Evolutionary conservation across 2,797 vertebrate genomes (phyloP), one percentile per base, ranked within the genome.

Genomic region (Sandelia bainsii): DNA sequence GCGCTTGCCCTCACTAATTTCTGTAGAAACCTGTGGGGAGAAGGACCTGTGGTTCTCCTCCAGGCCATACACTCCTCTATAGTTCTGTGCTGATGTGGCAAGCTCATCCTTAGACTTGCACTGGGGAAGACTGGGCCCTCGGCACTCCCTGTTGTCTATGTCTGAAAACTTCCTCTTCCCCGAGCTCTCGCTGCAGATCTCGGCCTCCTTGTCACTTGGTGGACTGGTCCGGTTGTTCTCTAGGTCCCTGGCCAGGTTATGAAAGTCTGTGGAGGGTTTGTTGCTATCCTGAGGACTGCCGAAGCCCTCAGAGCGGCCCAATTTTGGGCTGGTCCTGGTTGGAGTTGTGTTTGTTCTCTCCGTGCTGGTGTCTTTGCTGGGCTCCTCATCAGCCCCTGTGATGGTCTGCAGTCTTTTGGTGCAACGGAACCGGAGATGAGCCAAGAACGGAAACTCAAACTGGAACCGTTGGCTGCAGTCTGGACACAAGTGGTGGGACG

Each of bases 401-500:
- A 94, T 82, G 72, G 92, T 93, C 76, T 95, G 95, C 45, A 97
- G 92, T 90, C 96, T 95, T 90, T 98, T 99, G 89, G 96, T 96
- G 89, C 98, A 99, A 64, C 97, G 96, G 91, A 99, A 98, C 29
- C 98, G 95, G 51, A 97, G 93, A 64, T 98, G 98, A 42, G 98
- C 96, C 88, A 96, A 86, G 58, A 96, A 97, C 0, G 98, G 97
- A 70, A 97, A 97, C 91, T 99, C 98, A 52, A 96, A 99, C 92
- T 98, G 97, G 93, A 98, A 99, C 37, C 96, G 93, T 75, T 99
- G 98, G 92, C 93, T 96, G 93, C 98, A 99, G 81, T 99, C 97
- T 12, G 96, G 93, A 88, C 98, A 99, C 4, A 93, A 89, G 83
- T 92, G 94, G 34, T 96, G 95, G 34, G 96, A 84, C 0, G 96